Conservation (phyloP, 2,888 invertebrate genomes). For the Synanthedon andrenaeformis region DNA sequence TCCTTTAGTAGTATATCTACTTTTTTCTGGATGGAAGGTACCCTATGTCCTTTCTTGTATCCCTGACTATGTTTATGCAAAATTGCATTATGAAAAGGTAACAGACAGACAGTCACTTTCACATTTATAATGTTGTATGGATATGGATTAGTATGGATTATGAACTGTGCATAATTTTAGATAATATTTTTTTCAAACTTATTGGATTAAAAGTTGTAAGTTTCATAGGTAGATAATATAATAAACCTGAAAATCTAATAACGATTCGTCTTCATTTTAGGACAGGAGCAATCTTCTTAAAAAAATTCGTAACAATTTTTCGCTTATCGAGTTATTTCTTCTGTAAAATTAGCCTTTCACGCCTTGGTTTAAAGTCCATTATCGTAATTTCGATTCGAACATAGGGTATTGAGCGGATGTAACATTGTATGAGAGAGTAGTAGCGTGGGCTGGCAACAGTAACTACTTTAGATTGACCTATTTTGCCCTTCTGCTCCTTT, state of each 20-base stretch:
- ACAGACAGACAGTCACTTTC: no score
- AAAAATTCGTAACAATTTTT: slow-evolving; percentile 21
- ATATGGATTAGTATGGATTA: no score
- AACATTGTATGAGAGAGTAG: slow-evolving; percentile 52
- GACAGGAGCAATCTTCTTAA: slow-evolving; percentile 8
- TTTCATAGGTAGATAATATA: no score
- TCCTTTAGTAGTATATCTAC: no score
- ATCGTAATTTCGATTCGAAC: slow-evolving; percentile 20
- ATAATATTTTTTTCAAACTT: no score
- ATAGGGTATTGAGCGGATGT: slow-evolving; percentile 57
- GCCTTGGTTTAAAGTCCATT: slow-evolving; percentile 21
- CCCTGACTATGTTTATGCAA: no score
- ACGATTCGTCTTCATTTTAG: background rate
- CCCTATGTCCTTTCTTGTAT: no score
- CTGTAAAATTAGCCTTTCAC: slow-evolving; percentile 16
- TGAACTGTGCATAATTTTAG: no score
- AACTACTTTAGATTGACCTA: slow-evolving; percentile 36
- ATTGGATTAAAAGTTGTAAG: no score
- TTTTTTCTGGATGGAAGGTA: no score
- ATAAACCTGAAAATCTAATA: background rate
- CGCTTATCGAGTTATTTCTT: background rate
- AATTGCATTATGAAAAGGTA: no score
- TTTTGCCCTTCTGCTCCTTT: slow-evolving; percentile 19
- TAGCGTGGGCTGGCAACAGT: slow-evolving; percentile 40
- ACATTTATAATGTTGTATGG: no score